Base-by-base conservation (phyloP, 2,113 vertebrate species). In the Psettodes erumei region DNA sequence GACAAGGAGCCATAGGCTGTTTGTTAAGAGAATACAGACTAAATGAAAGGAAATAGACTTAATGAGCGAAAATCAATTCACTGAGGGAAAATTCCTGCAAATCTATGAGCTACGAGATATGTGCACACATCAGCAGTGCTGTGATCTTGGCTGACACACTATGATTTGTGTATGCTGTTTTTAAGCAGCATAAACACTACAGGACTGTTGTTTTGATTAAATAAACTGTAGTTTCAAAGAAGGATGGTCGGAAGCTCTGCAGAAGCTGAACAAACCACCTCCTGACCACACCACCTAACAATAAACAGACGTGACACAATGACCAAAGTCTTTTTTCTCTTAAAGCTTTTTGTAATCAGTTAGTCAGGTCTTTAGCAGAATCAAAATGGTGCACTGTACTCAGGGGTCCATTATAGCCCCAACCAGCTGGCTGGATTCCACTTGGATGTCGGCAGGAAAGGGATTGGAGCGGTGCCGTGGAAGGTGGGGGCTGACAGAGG, bases 351-450 rank as follows among this genome's bases (percentile, higher is more conserved):
- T 30, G 21, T 54, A 69, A 63, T 75, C 54, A 50, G 35, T 61
- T 61, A 58, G 69, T 42, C 42, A 53, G 18, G 37, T 55, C 42
- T 75, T 59, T 38, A 59, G 33, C 50, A 48, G 30, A 68, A 53
- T 70, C 55, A 27, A 71, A 80, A 30, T 9, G n/a, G n/a, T 65
- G 63, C 60, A 51, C 32, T 53, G 51, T 40, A 35, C 72, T 64
- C 80, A 37, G 53, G 60, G 80, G 68, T 69, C 66, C 66, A 23
- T 75, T 70, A 47, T 13, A 32, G 50, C 40, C 53, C 54, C 30
- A 27, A 84, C 21, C n/a, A 68, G 75, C 67, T 84, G 77, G 70
- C 75, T 67, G 63, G 47, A 60, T 55, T 86, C 85, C 78, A 79
- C 54, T 38, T 32, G 70, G 19, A 67, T 64, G 78, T 83, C 16